Base-by-base conservation (phyloP, 2,797 vertebrate genomes). In the Steatocranus sp. region DNA sequence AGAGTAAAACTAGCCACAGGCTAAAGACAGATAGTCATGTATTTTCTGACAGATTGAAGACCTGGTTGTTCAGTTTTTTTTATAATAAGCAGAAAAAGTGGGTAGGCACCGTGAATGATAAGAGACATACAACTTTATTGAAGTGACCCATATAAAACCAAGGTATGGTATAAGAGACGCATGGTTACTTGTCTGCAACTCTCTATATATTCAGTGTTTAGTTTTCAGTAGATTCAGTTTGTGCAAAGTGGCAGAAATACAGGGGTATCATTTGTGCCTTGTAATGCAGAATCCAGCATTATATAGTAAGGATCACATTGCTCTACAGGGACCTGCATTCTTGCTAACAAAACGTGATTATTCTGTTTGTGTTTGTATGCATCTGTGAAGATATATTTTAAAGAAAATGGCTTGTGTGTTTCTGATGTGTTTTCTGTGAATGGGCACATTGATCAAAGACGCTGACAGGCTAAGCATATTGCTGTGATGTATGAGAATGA, bases 401-500 rank as follows among this genome's bases (percentile, higher is more conserved):
- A 41, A 68, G 17, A 48, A 34, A 54, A 51, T 46, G 54, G 30
- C 15, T 41, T 32, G 11, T 58, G 49, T 77, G 70, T 86, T 25
- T 77, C 14, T 70, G 15, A 9, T 77, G 17, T n/a, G 41, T 46
- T 23, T 78, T 36, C 18, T 32, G 58, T 41, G 25, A 58, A 9
- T 56, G 78, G 36, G n/a, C 30, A 9, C 78, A 70, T 83, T 56
- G 82, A 76, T 84, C 38, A 75, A 84, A 78, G 70, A 53, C 2
- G 12, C 46, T 81, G 76, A 83, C 75, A 76, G 68, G 56, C 78
- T 75, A 43, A 83, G 54, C 34, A 25, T 85, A 43, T 78, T 76
- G 4, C 20, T 80, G 36, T 93, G 93, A 93, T 89, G 83, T 83
- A 91, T 92, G 89, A 89, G 79, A 75, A 27, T 36, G 4, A 58